Base-by-base conservation (phyloP, 2,113 vertebrate species). In the Mus spicilegus region DNA sequence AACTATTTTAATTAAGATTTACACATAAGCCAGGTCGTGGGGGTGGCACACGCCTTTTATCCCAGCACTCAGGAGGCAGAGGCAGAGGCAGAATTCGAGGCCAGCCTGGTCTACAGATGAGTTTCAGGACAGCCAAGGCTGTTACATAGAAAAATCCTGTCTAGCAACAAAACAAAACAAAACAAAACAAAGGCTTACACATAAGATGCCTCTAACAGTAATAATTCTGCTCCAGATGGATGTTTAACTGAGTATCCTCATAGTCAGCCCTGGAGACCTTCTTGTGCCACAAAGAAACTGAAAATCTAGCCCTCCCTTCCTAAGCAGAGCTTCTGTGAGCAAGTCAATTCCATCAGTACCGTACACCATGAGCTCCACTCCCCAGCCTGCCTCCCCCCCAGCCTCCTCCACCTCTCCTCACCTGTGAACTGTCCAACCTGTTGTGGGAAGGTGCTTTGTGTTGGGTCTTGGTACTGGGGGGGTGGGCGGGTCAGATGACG, bases 381-480 rank as follows among this genome's bases (percentile, higher is more conserved):
- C 7, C 42, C 17, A 11, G 36, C 39, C 9, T 67, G 42, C 63
- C 61, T 69, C 10, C 65, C 58, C 58, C n/a, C 26, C 81, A 63
- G 14, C 56, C 81, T 30, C 58, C 56, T 61, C 36, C 6, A 2
- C 0, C 5, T 1, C 65, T 28, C 0, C 87, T 94, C 87, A 99
- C 99, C 99, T 98, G 99, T 97, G 98, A 99, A 99, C 98, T 99
- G 99, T 46, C 98, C 98, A 42, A 99, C 99, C 93, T 99, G 98
- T 1, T 98, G 99, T 73, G 99, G 99, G 97, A 99, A 99, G 0
- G 99, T 98, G 81, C 99, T 99, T 98, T 99, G 99, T 0, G 98
- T 94, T 1, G 99, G 99, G 97, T 99, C 99, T 98, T 99, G 99
- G 96, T 99, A 99, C 96, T 99, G 99, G 33, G 99, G 99, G 0